A percentile compares a stretch with the other conserved stretches of the same genome.
phyloP scores from a whole-genome alignment of 1,140 invertebrate species.

The Diprion similis region DNA sequence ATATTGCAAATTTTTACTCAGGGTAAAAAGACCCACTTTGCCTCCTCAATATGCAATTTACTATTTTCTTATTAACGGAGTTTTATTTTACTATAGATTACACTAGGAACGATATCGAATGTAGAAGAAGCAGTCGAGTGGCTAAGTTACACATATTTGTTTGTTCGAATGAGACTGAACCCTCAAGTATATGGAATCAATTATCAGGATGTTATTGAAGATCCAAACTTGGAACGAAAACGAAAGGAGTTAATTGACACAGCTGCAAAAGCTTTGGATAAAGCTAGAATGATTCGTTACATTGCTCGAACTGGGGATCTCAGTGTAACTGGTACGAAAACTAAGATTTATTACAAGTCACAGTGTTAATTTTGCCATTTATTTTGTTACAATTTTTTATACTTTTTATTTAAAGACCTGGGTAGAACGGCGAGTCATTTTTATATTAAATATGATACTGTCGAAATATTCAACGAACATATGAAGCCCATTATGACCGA shows the following conservation, averaged over 20 bases:
- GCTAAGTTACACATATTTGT: slow-evolving; percentile 97
- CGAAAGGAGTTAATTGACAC: slow-evolving; percentile 78
- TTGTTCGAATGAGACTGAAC: slow-evolving; percentile 93
- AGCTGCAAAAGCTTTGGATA: slow-evolving; percentile 87
- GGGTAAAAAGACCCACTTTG: no score
- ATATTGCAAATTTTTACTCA: no score
- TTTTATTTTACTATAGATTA: slow-evolving; percentile 68
- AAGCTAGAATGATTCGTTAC: slow-evolving; percentile 93
- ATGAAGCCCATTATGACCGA: slow-evolving; percentile 85
- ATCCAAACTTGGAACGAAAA: slow-evolving; percentile 77
- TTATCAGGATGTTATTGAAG: slow-evolving; percentile 74
- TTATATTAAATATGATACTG: slow-evolving; percentile 97
- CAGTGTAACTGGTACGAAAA: slow-evolving; percentile 71
- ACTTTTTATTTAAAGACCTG: slow-evolving; percentile 69
- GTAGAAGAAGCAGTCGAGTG: slow-evolving; percentile 96
- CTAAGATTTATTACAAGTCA: slow-evolving; percentile 5
- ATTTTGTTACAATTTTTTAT: not conserved
- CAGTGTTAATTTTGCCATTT: not conserved
- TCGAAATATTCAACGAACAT: slow-evolving; percentile 88
- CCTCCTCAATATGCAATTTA: no score
- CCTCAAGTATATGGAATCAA: slow-evolving; percentile 89
- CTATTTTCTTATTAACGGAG: not conserved
- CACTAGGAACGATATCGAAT: slow-evolving; percentile 93
- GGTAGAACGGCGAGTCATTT: slow-evolving; percentile 97
- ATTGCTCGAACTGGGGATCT: slow-evolving; percentile 85